A percentile compares a stretch with the other conserved stretches of the same genome.
Conservation (phyloP, 2,113 vertebrate genomes). For the Choloepus hoffmanni region DNA sequence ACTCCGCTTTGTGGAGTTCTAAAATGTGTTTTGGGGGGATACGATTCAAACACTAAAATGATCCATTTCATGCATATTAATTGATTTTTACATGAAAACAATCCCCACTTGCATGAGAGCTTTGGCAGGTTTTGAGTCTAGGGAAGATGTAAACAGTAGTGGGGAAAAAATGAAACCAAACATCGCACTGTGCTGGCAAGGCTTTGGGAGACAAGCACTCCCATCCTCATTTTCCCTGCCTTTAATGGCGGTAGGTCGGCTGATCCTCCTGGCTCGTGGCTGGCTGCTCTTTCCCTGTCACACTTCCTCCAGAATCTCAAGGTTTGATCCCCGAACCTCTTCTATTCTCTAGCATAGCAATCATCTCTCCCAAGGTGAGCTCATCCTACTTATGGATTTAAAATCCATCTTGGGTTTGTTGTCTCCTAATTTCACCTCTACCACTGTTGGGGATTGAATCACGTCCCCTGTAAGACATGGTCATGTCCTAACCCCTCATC, state of each 20-base stretch:
- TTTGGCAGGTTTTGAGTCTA: slow-evolving; percentile 72
- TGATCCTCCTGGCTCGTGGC: neutral
- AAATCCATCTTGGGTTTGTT: neutral
- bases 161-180: slow-evolving; percentile 51
- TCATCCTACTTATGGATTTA: neutral
- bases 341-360: neutral
- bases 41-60: slow-evolving; percentile 76
- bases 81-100: slow-evolving; percentile 77
- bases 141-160: slow-evolving; percentile 67
- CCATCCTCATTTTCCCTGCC: neutral
- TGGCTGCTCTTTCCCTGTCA: neutral
- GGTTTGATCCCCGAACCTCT: neutral
- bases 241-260: neutral
- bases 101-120: slow-evolving; percentile 70
- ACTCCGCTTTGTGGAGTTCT: slow-evolving; percentile 66
- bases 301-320: neutral
- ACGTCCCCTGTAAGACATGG: too few relatives aligned
- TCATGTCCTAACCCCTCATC: too few relatives aligned
- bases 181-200: neutral
- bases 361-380: neutral
- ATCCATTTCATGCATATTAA: slow-evolving; percentile 80
- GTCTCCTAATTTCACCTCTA: neutral
- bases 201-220: neutral
- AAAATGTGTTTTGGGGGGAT: slow-evolving; percentile 74
- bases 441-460: too few relatives aligned